A percentile compares a stretch with the other conserved stretches of the same genome.
phyloP scores from a whole-genome alignment of 1,140 invertebrate species.

The Penaeus japonicus region DNA sequence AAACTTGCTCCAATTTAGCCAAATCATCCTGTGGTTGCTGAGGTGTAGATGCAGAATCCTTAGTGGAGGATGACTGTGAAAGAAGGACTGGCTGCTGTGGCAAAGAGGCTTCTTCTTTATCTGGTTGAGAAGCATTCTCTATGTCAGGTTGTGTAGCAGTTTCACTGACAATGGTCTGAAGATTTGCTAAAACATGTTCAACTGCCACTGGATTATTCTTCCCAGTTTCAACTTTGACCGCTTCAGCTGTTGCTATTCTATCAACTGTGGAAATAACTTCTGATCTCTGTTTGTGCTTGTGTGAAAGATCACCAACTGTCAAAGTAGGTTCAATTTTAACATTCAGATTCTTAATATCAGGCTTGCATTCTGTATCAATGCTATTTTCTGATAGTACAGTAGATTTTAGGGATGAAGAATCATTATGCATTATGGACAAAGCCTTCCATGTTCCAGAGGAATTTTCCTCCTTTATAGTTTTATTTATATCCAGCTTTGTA shows the following conservation, averaged over 20 bases:
- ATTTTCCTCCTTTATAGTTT: conserved; percentile 28
- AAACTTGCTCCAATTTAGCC: conserved; percentile 40
- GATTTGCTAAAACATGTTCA: conserved; percentile 34
- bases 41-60: background rate
- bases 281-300: background rate
- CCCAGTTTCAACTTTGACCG: conserved; percentile 28
- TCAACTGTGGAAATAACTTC: background rate
- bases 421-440: too few species aligned
- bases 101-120: conserved; percentile 31
- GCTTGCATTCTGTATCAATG: too few species aligned
- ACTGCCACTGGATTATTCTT: conserved; percentile 25
- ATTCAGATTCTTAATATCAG: background rate
- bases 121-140: conserved; percentile 37
- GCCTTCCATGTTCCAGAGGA: background rate
- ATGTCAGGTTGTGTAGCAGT: conserved; percentile 35
- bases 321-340: background rate
- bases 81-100: background rate
- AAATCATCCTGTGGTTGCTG: conserved; percentile 43
- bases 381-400: too few species aligned
- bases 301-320: background rate
- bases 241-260: background rate
- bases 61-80: background rate
- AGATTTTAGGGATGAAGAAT: too few species aligned
- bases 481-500: conserved; percentile 26
- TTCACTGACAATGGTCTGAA: conserved; percentile 47